phyloP scores from a whole-genome alignment of 2,113 vertebrate genomes.

The Nannobrachium achirus region DNA sequence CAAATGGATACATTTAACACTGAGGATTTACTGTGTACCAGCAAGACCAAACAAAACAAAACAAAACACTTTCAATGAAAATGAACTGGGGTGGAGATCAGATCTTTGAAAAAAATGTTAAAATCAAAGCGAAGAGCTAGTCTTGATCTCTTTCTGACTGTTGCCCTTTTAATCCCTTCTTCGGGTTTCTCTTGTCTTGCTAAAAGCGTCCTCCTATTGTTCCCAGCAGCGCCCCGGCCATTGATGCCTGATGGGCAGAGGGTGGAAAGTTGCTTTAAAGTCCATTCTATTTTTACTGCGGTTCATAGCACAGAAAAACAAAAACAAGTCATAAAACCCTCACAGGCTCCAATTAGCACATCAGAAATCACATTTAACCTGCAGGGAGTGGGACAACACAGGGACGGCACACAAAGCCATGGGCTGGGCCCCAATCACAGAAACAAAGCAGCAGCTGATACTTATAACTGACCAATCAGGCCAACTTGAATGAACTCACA shows the following conservation, averaged over 20 bases:
- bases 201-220: constrained; percentile 70
- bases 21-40: neutral
- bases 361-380: constrained; percentile 42
- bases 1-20: too few species aligned
- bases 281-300: constrained; percentile 63
- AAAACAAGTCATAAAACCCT: constrained; percentile 69
- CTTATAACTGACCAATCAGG: neutral
- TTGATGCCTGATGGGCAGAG: constrained; percentile 62
- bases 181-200: constrained; percentile 61
- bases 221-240: constrained; percentile 42
- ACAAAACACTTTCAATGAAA: neutral
- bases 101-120: neutral
- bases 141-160: constrained; percentile 61
- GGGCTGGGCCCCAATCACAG: neutral
- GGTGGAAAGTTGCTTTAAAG: constrained; percentile 64
- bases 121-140: constrained; percentile 2
- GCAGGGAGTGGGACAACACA: neutral
- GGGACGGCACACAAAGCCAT: neutral
- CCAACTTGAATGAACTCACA: neutral
- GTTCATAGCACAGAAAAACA: constrained; percentile 52
- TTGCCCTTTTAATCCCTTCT: constrained; percentile 38
- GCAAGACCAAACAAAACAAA: neutral
- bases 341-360: constrained; percentile 53
- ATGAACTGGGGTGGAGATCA: neutral
- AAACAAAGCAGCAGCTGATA: neutral